Percentiles rank a stretch among this genome's conserved stretches.
Evolutionary conservation across 2,113 vertebrate species (phyloP).

Genomic region (Otis tarda): DNA sequence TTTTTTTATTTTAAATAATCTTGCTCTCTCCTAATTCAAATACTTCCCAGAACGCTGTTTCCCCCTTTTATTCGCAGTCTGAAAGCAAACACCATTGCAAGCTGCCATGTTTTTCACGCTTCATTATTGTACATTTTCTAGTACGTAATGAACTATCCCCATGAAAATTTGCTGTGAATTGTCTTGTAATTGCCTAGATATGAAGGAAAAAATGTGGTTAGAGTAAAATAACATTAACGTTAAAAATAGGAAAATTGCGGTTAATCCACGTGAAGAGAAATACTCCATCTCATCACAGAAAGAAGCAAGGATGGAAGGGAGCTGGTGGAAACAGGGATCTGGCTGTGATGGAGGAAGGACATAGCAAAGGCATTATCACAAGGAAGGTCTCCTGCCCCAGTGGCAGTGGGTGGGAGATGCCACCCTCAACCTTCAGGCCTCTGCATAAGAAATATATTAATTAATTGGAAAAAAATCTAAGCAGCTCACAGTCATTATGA

Average conservation of each 20-base stretch:
- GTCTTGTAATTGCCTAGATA: constrained; percentile 59
- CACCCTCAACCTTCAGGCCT: not conserved
- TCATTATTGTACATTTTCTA: constrained; percentile 62
- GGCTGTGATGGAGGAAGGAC: not conserved
- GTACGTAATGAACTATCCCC: constrained; percentile 40
- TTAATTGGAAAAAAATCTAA: not conserved
- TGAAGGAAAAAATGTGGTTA: constrained; percentile 33
- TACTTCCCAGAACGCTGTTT: not conserved
- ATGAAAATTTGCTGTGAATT: constrained; percentile 63
- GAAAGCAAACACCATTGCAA: not conserved
- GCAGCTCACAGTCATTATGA: not conserved
- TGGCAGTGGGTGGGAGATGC: not conserved
- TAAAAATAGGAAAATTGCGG: constrained; percentile 57
- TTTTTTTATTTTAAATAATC: not conserved
- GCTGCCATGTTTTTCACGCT: constrained; percentile 57
- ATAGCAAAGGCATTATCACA: not conserved
- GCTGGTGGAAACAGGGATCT: not conserved
- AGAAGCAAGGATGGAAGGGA: not conserved
- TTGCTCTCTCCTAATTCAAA: not conserved
- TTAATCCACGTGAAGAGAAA: constrained; percentile 34
- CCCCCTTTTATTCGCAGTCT: not conserved
- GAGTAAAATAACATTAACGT: constrained; percentile 51
- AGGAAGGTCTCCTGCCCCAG: not conserved
- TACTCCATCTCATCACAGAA: not conserved
- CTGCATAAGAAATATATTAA: not conserved